Evolutionary conservation across 2,888 invertebrate species (phyloP).

Genomic region (Steinernema carpocapsae): DNA sequence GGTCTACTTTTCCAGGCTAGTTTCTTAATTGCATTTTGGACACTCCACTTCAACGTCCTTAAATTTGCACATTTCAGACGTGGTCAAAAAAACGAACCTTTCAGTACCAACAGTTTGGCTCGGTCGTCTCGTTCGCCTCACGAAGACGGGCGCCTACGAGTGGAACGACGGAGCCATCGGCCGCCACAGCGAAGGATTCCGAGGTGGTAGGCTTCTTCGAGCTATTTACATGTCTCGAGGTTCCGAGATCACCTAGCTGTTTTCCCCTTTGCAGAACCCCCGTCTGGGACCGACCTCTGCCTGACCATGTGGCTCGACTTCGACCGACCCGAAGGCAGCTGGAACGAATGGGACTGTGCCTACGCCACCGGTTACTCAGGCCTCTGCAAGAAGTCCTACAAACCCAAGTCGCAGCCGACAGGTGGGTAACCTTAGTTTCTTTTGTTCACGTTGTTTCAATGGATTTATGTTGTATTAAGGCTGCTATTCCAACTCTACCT

Average conservation of each 20-base stretch:
- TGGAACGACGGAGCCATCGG: slow-evolving; percentile 39
- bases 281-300: slow-evolving; percentile 38
- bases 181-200: slow-evolving; percentile 36
- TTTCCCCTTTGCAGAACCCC: slow-evolving; percentile 35
- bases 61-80: background rate
- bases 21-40: no score
- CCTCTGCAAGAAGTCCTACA: slow-evolving; percentile 38
- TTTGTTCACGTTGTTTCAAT: no score
- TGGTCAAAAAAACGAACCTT: slow-evolving; percentile 37
- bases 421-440: background rate
- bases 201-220: slow-evolving; percentile 38
- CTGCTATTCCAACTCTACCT: no score
- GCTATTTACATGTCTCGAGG: no score
- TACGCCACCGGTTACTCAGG: slow-evolving; percentile 37
- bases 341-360: slow-evolving; percentile 42
- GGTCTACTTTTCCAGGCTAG: no score
- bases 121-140: slow-evolving; percentile 34
- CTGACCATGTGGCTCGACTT: slow-evolving; percentile 41
- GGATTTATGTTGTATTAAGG: no score
- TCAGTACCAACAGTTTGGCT: slow-evolving; percentile 38
- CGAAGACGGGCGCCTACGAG: slow-evolving; percentile 38
- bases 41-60: no score
- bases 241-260: background rate
- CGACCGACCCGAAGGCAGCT: slow-evolving; percentile 38
- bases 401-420: slow-evolving; percentile 27